Evolutionary conservation across 2,888 invertebrate genomes (phyloP), one percentile per base, ranked within the genome.

Genomic region (Lycaena phlaeas): DNA sequence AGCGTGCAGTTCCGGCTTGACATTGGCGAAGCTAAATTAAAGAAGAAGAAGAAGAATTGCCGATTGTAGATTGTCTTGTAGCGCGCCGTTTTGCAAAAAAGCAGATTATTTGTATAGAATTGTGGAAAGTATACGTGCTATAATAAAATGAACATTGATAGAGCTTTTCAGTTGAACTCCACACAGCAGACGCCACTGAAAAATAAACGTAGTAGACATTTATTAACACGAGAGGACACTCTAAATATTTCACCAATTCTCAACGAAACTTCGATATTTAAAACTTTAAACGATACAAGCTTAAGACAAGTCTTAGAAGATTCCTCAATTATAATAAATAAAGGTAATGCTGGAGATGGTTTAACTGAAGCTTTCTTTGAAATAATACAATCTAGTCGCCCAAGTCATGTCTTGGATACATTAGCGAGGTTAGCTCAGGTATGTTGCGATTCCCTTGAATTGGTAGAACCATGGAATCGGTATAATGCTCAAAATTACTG

Each of bases 391-490:
- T 58, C 65, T 3, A 72, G 79, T 49, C 73, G 73, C 4, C 57
- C 76, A 2, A 75, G 78, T 39, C 86, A 89, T 52, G 74, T 89
- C 10, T 86, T 90, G 52, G 87, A 88, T 43, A 87, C 88, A 1
- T 62, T 91, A 40, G 73, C 86, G 27, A 87, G 88, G 68, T 90
- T 90, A 71, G 86, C 88, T 54, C 86, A 87, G 51, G 86, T 86
- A 18, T 91, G 90, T 61, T 79, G 86, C 14, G 89, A 89, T 57
- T 87, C 88, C 3, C 72, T 90, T 3, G 86, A 87, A 34, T 60
- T 75, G 38, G 70, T 84, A 1, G 84, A 84, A 44, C 76, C 85
- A 6, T 85, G 84, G 85, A 67, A 79, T 68, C 57, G 73, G 61
- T 86, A 76, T 54, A 87, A 72, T 46, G 61, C 64, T 11, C 73